A percentile compares a stretch with the other conserved stretches of the same genome.
These are phyloP conservation scores for Psix sp. DNA, from an alignment of 1,140 invertebrate species.

Conservation along the genomic window DNA sequence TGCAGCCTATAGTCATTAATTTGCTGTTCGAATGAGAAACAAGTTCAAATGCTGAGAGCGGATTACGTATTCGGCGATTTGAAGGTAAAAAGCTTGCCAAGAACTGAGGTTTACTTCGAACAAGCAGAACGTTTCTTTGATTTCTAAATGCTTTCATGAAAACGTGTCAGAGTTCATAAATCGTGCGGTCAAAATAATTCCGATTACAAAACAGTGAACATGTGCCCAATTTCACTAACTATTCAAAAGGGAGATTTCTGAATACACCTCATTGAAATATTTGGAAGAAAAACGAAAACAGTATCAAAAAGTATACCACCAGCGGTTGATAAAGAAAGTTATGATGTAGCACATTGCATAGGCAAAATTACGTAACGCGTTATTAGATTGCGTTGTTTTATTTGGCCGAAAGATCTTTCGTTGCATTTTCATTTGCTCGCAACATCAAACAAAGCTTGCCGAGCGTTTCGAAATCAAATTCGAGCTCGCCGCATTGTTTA, in stretches of 20 bases:
- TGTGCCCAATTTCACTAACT: too few relatives aligned
- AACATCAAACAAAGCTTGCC: constrained; percentile 2
- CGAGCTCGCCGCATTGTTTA: constrained; percentile 11
- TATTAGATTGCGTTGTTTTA: constrained; percentile 26
- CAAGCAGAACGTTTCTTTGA: constrained; percentile 31
- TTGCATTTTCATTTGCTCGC: constrained; percentile 3
- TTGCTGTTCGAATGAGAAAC: constrained; percentile 65
- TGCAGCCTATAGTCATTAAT: constrained; percentile 67
- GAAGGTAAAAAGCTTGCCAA: constrained; percentile 15
- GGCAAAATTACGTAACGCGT: constrained; percentile 23
- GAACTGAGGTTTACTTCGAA: constrained; percentile 9
- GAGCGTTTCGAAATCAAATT: constrained; percentile 15
- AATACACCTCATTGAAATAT: too few relatives aligned
- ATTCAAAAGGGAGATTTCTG: too few relatives aligned
- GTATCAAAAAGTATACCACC: too few relatives aligned
- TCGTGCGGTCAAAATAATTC: too few relatives aligned
- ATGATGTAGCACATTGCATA: constrained; percentile 9
- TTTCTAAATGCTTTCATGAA: constrained; percentile 18
- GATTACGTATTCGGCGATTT: constrained; percentile 63
- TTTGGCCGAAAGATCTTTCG: constrained; percentile 8
- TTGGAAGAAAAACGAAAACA: too few relatives aligned
- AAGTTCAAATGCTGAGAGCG: constrained; percentile 65
- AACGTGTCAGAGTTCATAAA: too few relatives aligned
- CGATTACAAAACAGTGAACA: too few relatives aligned
- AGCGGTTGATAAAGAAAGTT: constrained; percentile 1